Evolutionary conservation across 2,113 vertebrate species (phyloP).

Genomic region (Brachyhypopomus gauderio): DNA sequence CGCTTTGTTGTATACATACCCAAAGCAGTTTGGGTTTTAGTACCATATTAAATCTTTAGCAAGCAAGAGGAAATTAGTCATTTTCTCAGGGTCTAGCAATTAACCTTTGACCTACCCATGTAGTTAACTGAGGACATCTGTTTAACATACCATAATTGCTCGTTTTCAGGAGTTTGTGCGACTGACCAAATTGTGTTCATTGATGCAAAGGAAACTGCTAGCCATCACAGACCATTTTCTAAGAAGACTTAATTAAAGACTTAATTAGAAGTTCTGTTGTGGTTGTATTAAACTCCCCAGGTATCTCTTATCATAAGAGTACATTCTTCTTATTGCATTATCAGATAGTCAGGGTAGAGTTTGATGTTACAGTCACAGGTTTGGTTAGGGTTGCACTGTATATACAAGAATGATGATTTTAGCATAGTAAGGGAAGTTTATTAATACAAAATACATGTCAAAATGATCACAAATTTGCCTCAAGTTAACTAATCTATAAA

Average conservation of each 20-base stretch:
- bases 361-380: too few relatives aligned
- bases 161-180: not conserved
- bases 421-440: too few relatives aligned
- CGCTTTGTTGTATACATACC: not conserved
- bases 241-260: too few relatives aligned
- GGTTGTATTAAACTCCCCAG: not conserved
- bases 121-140: conserved; percentile 4
- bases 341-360: too few relatives aligned
- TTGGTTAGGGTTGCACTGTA: too few relatives aligned
- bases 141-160: conserved; percentile 36
- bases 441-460: too few relatives aligned
- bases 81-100: conserved; percentile 37
- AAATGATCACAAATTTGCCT: too few relatives aligned
- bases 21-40: conserved; percentile 20
- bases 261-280: not conserved
- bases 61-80: conserved; percentile 29
- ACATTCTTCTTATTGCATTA: too few relatives aligned
- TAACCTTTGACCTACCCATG: conserved; percentile 31
- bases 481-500: too few relatives aligned
- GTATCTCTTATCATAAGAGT: too few relatives aligned
- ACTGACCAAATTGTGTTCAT: not conserved
- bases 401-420: too few relatives aligned
- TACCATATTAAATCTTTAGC: conserved; percentile 44
- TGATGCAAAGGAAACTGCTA: not conserved
- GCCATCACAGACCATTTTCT: not conserved